A percentile compares a stretch with the other conserved stretches of the same genome.
These are phyloP conservation scores for Corvus moneduloides DNA, from an alignment of 2,113 vertebrate genomes.

Conservation along the genomic window DNA sequence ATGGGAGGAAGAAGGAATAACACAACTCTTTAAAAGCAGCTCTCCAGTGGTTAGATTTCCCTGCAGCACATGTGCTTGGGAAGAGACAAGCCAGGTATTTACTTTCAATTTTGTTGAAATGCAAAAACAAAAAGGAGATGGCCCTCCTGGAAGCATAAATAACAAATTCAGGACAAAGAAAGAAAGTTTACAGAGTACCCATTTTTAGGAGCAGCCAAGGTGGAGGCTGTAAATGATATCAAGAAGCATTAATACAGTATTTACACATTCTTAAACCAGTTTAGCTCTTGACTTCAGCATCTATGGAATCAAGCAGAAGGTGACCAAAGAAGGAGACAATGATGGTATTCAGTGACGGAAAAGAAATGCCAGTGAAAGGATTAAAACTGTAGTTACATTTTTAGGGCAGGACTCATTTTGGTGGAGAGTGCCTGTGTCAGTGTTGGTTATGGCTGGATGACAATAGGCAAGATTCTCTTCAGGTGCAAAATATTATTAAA, in stretches of 20 bases:
- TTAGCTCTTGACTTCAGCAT: not conserved
- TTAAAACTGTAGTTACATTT: not conserved
- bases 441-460: not conserved
- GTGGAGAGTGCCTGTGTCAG: not conserved
- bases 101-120: not conserved
- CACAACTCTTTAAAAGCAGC: not conserved
- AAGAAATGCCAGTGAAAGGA: not conserved
- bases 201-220: not conserved
- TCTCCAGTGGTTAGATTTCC: not conserved
- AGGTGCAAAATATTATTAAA: not conserved
- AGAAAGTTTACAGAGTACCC: not conserved
- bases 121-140: not conserved
- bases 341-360: not conserved
- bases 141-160: not conserved
- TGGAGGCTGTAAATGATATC: not conserved
- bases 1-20: slow-evolving; percentile 19
- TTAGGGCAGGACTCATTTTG: not conserved
- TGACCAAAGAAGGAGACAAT: not conserved
- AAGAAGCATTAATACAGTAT: not conserved
- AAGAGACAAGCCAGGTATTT: not conserved
- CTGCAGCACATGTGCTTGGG: not conserved
- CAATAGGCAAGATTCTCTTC: not conserved
- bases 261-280: not conserved
- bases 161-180: not conserved
- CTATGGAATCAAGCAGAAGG: not conserved